These are phyloP conservation scores for Laterallus jamaicensis DNA, from an alignment of 2,113 vertebrate species.

Conservation along the genomic window DNA sequence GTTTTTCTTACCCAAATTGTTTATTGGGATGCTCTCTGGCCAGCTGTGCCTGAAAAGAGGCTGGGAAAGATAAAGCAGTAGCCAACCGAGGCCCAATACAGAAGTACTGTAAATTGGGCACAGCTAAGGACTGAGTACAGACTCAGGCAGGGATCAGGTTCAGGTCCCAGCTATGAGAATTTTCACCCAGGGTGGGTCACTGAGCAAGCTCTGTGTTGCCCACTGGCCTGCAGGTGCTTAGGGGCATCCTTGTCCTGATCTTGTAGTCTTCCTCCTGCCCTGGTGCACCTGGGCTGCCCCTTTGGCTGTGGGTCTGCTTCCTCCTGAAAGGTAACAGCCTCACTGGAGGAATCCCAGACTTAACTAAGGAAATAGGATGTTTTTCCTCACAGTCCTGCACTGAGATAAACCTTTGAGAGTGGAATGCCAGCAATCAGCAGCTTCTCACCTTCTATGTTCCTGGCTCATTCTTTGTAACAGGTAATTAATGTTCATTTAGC, in stretches of 20 bases:
- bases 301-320: fast-evolving
- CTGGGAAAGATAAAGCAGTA: background rate
- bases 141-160: background rate
- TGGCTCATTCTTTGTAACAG: background rate
- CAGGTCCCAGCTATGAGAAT: background rate
- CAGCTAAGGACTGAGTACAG: background rate
- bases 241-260: background rate
- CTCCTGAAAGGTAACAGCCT: background rate
- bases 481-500: background rate
- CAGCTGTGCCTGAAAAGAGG: background rate
- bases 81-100: background rate
- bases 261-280: background rate
- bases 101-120: background rate
- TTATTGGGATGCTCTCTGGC: background rate
- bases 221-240: fast-evolving
- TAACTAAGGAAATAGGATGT: background rate
- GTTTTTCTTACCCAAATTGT: background rate
- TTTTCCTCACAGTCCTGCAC: background rate
- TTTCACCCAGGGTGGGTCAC: background rate
- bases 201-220: background rate
- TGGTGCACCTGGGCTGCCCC: background rate
- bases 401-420: background rate
- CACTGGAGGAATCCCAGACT: background rate
- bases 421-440: background rate
- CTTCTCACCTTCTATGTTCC: background rate